Percentiles rank a stretch among this genome's conserved stretches.
Evolutionary conservation across 2,797 vertebrate genomes (phyloP).

Genomic region (Tenualosa ilisha): DNA sequence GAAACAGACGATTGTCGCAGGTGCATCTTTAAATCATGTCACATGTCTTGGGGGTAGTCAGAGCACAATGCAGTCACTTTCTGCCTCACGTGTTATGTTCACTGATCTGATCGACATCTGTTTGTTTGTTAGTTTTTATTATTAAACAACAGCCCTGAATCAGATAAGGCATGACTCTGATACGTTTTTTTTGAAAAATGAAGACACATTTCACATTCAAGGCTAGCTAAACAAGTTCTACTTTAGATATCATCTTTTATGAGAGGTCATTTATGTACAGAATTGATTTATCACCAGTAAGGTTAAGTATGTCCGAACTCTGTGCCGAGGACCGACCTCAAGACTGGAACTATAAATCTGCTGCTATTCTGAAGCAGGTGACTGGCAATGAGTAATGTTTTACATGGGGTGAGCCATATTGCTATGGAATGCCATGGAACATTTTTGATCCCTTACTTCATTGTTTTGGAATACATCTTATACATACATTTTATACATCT

Average conservation of each 20-base stretch:
- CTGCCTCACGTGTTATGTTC: not conserved
- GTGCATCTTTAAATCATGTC: constrained; percentile 16
- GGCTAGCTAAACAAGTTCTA: not conserved
- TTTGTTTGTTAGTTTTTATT: not conserved
- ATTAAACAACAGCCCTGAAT: not conserved
- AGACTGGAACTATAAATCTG: constrained; percentile 16
- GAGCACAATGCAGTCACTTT: not conserved
- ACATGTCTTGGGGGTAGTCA: not conserved
- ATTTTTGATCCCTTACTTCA: not conserved
- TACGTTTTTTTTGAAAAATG: not conserved
- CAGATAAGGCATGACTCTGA: not conserved
- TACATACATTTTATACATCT: not conserved
- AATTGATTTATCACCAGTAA: constrained; percentile 2
- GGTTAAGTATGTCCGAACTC: constrained; percentile 5
- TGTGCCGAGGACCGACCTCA: not conserved
- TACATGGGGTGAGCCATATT: not conserved
- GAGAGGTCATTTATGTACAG: not conserved
- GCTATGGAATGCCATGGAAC: not conserved
- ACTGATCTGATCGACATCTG: not conserved
- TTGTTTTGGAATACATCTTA: not conserved
- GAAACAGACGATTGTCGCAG: not conserved
- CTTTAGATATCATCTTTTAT: not conserved
- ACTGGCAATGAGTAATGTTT: not conserved
- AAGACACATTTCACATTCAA: not conserved
- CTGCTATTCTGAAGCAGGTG: constrained; percentile 15